These are phyloP conservation scores for Hippocampus barbouri DNA, from an alignment of 2,113 vertebrate species.

Conservation along the genomic window DNA sequence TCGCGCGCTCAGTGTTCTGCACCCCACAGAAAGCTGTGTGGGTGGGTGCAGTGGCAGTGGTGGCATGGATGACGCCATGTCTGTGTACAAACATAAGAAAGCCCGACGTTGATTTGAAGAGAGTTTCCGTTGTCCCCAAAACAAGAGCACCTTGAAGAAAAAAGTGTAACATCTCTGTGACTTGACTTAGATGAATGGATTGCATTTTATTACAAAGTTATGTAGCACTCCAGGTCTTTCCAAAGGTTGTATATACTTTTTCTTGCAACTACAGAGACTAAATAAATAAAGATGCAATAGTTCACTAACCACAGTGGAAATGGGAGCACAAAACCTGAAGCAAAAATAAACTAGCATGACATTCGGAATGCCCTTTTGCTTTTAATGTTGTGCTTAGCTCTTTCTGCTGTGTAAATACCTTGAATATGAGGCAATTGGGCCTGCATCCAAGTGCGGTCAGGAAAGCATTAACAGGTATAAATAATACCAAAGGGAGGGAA, in stretches of 20 bases:
- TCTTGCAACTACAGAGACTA: too few relatives aligned
- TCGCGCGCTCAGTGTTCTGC: too few relatives aligned
- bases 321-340: slow-evolving; percentile 67
- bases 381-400: slow-evolving; percentile 91
- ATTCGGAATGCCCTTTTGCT: slow-evolving; percentile 81
- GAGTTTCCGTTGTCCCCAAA: too few relatives aligned
- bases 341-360: slow-evolving; percentile 79
- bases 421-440: slow-evolving; percentile 86
- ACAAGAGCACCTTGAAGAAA: too few relatives aligned
- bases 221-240: not conserved
- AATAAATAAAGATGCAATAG: slow-evolving; percentile 37
- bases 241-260: not conserved
- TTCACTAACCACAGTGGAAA: slow-evolving; percentile 68
- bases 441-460: slow-evolving; percentile 77
- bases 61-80: too few relatives aligned
- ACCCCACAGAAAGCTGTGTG: too few relatives aligned
- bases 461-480: slow-evolving; percentile 87
- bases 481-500: slow-evolving; percentile 83
- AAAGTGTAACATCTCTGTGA: too few relatives aligned
- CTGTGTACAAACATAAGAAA: too few relatives aligned
- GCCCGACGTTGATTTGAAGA: too few relatives aligned
- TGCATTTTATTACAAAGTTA: not conserved
- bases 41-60: too few relatives aligned
- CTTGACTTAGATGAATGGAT: not conserved
- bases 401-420: slow-evolving; percentile 80